Base-by-base conservation (phyloP, 2,888 invertebrate genomes). In the Saturnia pavonia region DNA sequence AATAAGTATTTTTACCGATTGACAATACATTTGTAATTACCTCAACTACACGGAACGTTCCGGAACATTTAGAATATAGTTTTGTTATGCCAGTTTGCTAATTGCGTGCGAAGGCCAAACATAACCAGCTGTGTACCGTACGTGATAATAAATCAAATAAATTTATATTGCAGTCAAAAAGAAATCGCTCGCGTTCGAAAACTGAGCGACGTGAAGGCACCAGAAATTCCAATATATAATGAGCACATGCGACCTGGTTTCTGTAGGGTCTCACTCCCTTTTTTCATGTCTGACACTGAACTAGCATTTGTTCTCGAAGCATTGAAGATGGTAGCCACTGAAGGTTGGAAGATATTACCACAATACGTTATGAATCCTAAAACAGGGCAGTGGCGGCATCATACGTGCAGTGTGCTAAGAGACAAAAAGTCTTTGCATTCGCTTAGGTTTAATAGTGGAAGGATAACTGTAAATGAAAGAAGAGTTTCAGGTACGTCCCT, bases 351-450 rank as follows among this genome's bases (percentile, higher is more conserved):
- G 82, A 95, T 98, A 63, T 88, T 98, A 70, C 98, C 98, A 0
- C 97, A 98, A 86, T 98, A 98, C 85, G 95, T 96, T 14, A 95
- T 98, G n/a, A 97, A 98, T 84, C 95, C 97, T 8, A 96, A 97
- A 84, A 98, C 97, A 0, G 98, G 97, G 0, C 98, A 98, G 86
- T 98, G 98, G 98, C 95, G 96, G 74, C 98, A 98, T 83, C 96
- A 96, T 81, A 95, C 96, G 0, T 97, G 97, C 85, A 95, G 96
- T 68, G 95, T 96, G 8, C 96, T 97, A 75, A 96, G 96, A 82
- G 98, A 98, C 80, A 95, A 97, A 68, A 97, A 97, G 86, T 98
- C 97, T 95, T 91, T 98, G 71, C 96, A 96, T 72, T 96, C 96
- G 12, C 95, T 98, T 68, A 94, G 96, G 71, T 97, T 97, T 84